Evolutionary conservation across 2,113 vertebrate species (phyloP).

Genomic region (Hepsetus odoe): DNA sequence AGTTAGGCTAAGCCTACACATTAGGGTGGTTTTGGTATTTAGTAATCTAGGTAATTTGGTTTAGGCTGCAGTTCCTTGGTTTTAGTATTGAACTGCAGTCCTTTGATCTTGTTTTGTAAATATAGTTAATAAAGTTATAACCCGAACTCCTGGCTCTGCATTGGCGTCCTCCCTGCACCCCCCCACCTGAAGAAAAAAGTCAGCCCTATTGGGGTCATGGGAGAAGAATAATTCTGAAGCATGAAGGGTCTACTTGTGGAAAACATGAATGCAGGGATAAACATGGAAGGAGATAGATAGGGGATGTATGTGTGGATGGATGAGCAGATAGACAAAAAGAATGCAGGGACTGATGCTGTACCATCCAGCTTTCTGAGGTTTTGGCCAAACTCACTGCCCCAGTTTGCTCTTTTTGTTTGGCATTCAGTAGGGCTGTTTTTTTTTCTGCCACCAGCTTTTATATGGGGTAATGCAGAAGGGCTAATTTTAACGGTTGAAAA

Average conservation of each 20-base stretch:
- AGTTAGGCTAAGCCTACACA: too few relatives aligned
- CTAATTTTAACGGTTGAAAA: conserved; percentile 73
- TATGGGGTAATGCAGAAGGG: conserved; percentile 72
- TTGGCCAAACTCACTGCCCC: conserved; percentile 3
- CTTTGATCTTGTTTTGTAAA: too few relatives aligned
- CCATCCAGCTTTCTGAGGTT: not conserved
- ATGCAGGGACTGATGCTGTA: conserved; percentile 1
- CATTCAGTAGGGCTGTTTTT: not conserved
- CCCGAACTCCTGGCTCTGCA: too few relatives aligned
- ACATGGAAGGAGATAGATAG: not conserved
- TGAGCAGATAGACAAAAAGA: conserved; percentile 11
- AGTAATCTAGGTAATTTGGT: too few relatives aligned
- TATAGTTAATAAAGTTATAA: too few relatives aligned
- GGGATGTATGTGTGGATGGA: not conserved
- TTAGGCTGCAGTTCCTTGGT: too few relatives aligned
- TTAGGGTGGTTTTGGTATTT: too few relatives aligned
- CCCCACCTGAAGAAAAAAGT: not conserved
- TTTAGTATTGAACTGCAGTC: too few relatives aligned
- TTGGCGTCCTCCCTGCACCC: too few relatives aligned
- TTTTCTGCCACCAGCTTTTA: conserved; percentile 54
- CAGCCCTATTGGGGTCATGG: not conserved
- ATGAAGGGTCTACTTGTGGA: not conserved
- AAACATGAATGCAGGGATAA: not conserved
- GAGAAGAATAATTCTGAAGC: not conserved
- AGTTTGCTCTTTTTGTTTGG: conserved; percentile 24